A percentile compares a stretch with the other conserved stretches of the same genome.
These are phyloP conservation scores for Aix galericulata DNA, from an alignment of 2,113 vertebrate genomes.

Conservation along the genomic window DNA sequence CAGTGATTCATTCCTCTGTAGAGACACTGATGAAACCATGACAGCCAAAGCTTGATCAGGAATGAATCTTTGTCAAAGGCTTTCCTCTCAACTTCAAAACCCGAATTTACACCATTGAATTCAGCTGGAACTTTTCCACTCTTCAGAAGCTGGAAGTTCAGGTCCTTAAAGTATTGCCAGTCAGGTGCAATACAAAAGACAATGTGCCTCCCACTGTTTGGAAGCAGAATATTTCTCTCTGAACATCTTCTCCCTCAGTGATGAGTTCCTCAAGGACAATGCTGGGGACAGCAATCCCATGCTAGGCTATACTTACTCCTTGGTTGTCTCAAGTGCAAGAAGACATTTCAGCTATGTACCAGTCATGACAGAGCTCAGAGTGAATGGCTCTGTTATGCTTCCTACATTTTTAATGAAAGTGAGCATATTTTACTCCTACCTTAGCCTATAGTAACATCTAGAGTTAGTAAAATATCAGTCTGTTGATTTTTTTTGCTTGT, in stretches of 20 bases:
- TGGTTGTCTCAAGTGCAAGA: background rate
- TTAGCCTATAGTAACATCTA: background rate
- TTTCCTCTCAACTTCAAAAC: background rate
- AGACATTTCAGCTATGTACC: background rate
- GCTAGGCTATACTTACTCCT: background rate
- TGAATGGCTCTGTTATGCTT: background rate
- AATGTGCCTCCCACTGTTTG: background rate
- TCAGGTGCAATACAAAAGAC: background rate
- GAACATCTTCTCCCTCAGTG: background rate
- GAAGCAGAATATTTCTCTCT: background rate
- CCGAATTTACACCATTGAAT: background rate
- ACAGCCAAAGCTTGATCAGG: background rate
- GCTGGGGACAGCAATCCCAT: background rate
- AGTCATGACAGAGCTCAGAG: background rate
- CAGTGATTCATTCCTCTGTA: background rate
- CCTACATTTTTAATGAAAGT: background rate
- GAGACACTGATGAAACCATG: background rate
- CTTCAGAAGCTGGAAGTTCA: background rate
- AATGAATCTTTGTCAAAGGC: background rate
- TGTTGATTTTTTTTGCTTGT: background rate
- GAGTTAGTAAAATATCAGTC: background rate
- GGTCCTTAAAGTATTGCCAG: background rate
- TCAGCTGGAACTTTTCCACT: background rate
- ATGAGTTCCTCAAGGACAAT: background rate
- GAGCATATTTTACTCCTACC: background rate